phyloP scores from a whole-genome alignment of 2,797 vertebrate genomes.

The Parambassis ranga region DNA sequence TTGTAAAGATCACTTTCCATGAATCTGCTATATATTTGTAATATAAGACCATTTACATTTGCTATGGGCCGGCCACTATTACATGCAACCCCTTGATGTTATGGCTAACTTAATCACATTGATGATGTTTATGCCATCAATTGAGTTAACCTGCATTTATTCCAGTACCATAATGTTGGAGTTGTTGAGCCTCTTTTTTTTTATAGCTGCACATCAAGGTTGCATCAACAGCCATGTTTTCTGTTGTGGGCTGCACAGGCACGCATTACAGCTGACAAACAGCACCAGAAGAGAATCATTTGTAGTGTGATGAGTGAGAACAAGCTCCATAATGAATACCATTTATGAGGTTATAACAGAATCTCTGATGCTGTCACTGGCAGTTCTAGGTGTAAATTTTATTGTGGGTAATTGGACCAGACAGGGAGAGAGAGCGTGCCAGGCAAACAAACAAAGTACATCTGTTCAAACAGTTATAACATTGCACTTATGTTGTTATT shows the following conservation, averaged over 20 bases:
- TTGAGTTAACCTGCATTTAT: no score
- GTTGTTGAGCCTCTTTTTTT: no score
- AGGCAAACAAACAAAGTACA: constrained; percentile 31
- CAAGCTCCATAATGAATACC: constrained; percentile 25
- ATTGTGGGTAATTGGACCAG: constrained; percentile 31
- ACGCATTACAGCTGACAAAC: background rate
- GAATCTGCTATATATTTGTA: no score
- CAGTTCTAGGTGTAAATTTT: constrained; percentile 8
- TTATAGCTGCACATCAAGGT: background rate
- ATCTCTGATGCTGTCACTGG: constrained; percentile 22
- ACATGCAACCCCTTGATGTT: no score
- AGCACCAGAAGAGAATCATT: constrained; percentile 7
- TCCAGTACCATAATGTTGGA: no score
- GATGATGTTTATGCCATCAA: no score
- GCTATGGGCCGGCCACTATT: no score
- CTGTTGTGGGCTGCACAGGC: background rate
- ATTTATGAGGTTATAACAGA: constrained; percentile 33
- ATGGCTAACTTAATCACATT: background rate
- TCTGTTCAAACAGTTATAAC: constrained; percentile 13
- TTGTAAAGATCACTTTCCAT: no score
- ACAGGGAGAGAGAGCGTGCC: constrained; percentile 15
- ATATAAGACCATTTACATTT: no score
- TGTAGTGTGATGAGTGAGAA: constrained; percentile 10
- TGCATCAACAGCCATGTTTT: background rate
- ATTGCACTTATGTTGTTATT: background rate